Conservation (phyloP, 1,140 invertebrate species). For the Leptopilina clavipes region DNA sequence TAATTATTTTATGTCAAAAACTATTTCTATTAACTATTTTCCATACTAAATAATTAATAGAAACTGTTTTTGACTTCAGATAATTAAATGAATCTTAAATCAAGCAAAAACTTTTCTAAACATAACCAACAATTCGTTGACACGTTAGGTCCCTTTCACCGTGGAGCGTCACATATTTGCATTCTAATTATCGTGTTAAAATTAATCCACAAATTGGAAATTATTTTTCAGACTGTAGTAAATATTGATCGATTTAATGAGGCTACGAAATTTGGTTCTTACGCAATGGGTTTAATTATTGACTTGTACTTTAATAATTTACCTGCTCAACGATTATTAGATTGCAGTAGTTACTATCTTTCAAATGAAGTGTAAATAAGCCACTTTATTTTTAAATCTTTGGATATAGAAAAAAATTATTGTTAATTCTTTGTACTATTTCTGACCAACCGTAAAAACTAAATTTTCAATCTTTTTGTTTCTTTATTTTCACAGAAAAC, state of each 20-base stretch:
- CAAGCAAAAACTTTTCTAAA: no score
- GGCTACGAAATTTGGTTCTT: slow-evolving; percentile 35
- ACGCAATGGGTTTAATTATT: slow-evolving; percentile 29
- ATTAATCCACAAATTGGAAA: background rate
- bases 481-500: no score
- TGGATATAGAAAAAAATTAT: background rate
- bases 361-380: slow-evolving; percentile 42
- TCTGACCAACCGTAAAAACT: background rate
- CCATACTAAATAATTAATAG: no score
- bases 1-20: no score
- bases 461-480: background rate
- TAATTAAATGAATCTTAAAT: no score
- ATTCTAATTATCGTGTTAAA: no score
- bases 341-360: slow-evolving; percentile 41
- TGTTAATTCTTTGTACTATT: no score
- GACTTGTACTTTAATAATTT: slow-evolving; percentile 49
- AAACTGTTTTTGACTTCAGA: no score
- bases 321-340: slow-evolving; percentile 45
- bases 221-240: background rate
- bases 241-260: slow-evolving; percentile 6
- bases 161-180: no score
- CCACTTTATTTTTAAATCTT: background rate
- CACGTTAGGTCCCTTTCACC: no score
- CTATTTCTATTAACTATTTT: no score
- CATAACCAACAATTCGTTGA: no score